Evolutionary conservation across 2,888 invertebrate species (phyloP), one percentile per base, ranked within the genome.

Genomic region (Noctua janthina): DNA sequence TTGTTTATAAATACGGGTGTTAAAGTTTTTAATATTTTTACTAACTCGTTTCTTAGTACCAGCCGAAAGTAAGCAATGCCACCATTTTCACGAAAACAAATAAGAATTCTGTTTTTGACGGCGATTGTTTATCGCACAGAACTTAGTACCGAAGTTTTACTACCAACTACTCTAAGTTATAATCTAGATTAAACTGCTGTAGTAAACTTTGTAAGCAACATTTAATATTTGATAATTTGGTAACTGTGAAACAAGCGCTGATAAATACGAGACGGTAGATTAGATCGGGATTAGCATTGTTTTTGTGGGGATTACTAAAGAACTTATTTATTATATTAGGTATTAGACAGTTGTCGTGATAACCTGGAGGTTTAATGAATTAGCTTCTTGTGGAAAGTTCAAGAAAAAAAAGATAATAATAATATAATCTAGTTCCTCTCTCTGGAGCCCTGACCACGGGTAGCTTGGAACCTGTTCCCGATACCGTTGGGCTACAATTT

Each of bases 181-280:
- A 46, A 74, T 74, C n/a, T 46, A 46, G 51, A 51, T 1, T 71
- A 6, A n/a, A 43, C 35, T 17, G 3, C 29, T 43, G 2, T 46
- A 11, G 11, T 43, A n/a, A 54, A 46, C 15, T 54, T 67, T 68
- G 13, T 56, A 23, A 69, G 20, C 4, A 17, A 15, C n/a, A 29
- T 59, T 78, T 59, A 17, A 10, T 69, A 29, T 56, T 29, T 29
- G 10, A n/a, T 35, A 15, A 62, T 82, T 82, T 46, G 1, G 2
- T 17, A 46, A 72, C 62, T 64, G 23, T 66, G 59, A 59, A 74
- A 39, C 56, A 66, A 46, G 51, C 23, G 6, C 23, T 17, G 2
- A 56, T 79, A 67, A 68, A 7, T 35, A 23, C 0, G 17, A 29
- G 7, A 29, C 15, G 13, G 10, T 64, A 23, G 20, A 35, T 29